Evolutionary conservation across 2,113 vertebrate genomes (phyloP).

Genomic region (Tretioscincus oriximinensis): DNA sequence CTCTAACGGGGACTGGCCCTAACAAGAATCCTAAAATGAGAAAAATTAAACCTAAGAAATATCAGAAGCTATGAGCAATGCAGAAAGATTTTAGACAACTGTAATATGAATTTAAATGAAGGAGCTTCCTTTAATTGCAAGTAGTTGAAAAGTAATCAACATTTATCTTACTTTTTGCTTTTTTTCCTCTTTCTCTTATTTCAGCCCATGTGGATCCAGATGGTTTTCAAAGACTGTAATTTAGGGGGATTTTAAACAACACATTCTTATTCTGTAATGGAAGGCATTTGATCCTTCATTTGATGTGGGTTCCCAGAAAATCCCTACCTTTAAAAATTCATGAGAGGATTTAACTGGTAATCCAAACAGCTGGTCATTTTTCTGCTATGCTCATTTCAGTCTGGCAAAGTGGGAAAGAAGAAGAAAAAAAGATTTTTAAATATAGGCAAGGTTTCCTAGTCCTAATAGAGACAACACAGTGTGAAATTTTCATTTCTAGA

Average conservation of each 20-base stretch:
- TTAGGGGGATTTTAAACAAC: constrained; percentile 63
- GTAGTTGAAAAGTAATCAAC: constrained; percentile 66
- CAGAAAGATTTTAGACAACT: constrained; percentile 42
- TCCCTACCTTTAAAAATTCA: constrained; percentile 66
- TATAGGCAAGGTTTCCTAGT: constrained; percentile 22
- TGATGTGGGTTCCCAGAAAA: constrained; percentile 63
- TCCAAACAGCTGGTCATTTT: constrained; percentile 68
- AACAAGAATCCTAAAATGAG: constrained; percentile 35
- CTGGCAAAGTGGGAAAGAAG: neutral
- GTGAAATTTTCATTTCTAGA: constrained; percentile 50
- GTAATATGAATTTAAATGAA: constrained; percentile 49
- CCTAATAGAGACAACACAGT: constrained; percentile 51
- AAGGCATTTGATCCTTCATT: constrained; percentile 65
- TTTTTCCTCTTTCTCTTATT: constrained; percentile 41
- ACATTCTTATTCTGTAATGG: constrained; percentile 62
- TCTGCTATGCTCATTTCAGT: constrained; percentile 55
- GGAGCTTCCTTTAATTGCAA: constrained; percentile 50
- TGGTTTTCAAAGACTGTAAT: constrained; percentile 62
- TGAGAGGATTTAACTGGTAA: constrained; percentile 63
- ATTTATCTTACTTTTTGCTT: constrained; percentile 44
- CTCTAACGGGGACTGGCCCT: neutral
- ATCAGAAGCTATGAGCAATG: neutral
- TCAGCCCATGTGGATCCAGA: constrained; percentile 54
- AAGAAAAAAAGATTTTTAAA: constrained; percentile 35
- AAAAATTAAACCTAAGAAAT: constrained; percentile 25